Base-by-base conservation (phyloP, 2,113 vertebrate species). In the Arenaria interpres region DNA sequence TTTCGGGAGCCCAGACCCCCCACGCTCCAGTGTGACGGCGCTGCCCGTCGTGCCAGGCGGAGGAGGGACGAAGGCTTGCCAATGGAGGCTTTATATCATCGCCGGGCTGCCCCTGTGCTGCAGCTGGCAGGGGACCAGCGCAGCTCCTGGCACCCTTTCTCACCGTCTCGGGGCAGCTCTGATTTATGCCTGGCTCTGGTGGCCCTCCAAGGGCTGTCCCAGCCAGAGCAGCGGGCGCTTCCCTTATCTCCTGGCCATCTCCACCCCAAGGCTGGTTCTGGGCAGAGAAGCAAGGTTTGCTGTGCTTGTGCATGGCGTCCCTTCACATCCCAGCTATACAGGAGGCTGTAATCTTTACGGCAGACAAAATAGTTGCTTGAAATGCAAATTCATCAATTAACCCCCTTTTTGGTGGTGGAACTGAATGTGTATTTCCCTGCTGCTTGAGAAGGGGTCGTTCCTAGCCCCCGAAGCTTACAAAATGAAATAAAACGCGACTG, bases 401-500 rank as follows among this genome's bases (percentile, higher is more conserved):
- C 30, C 57, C 14, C 4, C 89, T 57, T 74, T 41, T 45, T 92
- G 86, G 63, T 87, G 57, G 68, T 85, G n/a, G 62, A 71, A 33
- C 43, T 59, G 37, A 93, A 53, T 17, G 6, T 1, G 1, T 37
- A 19, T 71, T 79, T 30, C 74, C 62, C 85, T 41, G n/a, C 25
- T 23, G 76, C 2, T 2, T 24, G 57, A 82, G 84, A 92, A 67
- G 25, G 41, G 82, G 54, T 76, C 56, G 74, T 89, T 93, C 91
- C 80, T 94, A 90, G 33, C n/a, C 33, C 24, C 84, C 2, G 14
- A 88, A 27, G 45, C 54, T 56, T 39, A 63, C 10, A 25, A 95
- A 96, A 88, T 79, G 94, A 89, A 96, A 96, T 56, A 85, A 83
- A 85, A 94, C 60, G 45, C 76, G 41, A 12, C 72, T 35, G 67